Percentiles rank a stretch among this genome's conserved stretches.
Evolutionary conservation across 2,113 vertebrate genomes (phyloP).

Genomic region (Noturus placidus): DNA sequence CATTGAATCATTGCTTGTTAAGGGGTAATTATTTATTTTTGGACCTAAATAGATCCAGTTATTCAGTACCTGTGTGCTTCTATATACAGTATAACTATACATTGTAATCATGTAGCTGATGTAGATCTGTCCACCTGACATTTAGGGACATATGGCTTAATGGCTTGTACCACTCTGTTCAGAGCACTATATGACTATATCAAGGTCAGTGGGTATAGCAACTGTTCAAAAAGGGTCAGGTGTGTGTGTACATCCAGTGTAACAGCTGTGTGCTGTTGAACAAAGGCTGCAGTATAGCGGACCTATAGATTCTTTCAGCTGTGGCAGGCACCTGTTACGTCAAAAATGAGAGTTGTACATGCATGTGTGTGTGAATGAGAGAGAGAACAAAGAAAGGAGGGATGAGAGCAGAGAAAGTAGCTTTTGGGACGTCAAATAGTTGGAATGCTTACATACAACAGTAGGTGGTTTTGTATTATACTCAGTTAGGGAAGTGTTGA

Average conservation of each 20-base stretch:
- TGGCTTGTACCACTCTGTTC: not conserved
- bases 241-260: constrained; percentile 18
- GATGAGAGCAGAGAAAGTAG: not conserved
- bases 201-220: constrained; percentile 25
- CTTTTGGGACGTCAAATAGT: not conserved
- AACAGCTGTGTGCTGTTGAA: constrained; percentile 48
- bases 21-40: not conserved
- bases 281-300: constrained; percentile 37
- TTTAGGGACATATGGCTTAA: not conserved
- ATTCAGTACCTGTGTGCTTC: too few relatives aligned
- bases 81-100: not conserved
- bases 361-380: constrained; percentile 1
- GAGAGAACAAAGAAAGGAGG: not conserved
- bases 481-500: not conserved
- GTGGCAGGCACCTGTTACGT: constrained; percentile 43
- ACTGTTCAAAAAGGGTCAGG: constrained; percentile 55
- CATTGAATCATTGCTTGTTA: not conserved
- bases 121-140: not conserved
- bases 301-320: constrained; percentile 44
- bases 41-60: not conserved
- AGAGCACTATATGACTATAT: not conserved
- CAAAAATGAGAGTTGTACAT: constrained; percentile 24
- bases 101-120: not conserved
- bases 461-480: not conserved
- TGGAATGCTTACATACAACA: not conserved